phyloP scores from a whole-genome alignment of 2,888 invertebrate species.

The Alloscopus bannaensis region DNA sequence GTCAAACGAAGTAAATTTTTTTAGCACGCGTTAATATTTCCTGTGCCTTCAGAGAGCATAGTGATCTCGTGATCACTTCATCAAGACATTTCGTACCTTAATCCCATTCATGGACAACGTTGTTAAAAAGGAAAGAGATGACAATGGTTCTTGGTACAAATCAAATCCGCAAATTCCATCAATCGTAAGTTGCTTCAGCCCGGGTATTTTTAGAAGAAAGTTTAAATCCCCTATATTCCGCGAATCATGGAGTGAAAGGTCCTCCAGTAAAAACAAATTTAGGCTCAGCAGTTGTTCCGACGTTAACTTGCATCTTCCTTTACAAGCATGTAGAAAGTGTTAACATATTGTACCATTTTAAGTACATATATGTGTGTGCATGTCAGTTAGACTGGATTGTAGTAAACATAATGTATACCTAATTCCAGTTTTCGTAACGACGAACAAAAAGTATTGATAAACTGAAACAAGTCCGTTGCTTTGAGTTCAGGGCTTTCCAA shows the following conservation, averaged over 20 bases:
- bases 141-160: conserved; percentile 9
- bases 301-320: conserved; percentile 43
- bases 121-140: neutral
- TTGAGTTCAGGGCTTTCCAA: conserved; percentile 51
- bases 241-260: conserved; percentile 26
- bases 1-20: neutral
- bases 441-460: conserved; percentile 11
- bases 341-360: too few species aligned
- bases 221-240: conserved; percentile 16
- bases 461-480: conserved; percentile 14
- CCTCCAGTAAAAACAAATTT: conserved; percentile 10
- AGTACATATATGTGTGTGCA: too few species aligned
- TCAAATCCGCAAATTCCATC: conserved; percentile 31
- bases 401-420: too few species aligned
- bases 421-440: conserved; percentile 33
- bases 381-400: too few species aligned
- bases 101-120: conserved; percentile 43
- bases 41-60: too few species aligned
- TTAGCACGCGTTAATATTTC: neutral
- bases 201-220: conserved; percentile 23
- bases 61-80: too few species aligned
- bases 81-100: conserved; percentile 16
- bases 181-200: conserved; percentile 9
- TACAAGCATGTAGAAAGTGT: too few species aligned
- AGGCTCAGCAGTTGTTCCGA: conserved; percentile 13